Evolutionary conservation across 2,797 vertebrate species (phyloP), one percentile per base, ranked within the genome.

Genomic region (Amphiprion clarkii): DNA sequence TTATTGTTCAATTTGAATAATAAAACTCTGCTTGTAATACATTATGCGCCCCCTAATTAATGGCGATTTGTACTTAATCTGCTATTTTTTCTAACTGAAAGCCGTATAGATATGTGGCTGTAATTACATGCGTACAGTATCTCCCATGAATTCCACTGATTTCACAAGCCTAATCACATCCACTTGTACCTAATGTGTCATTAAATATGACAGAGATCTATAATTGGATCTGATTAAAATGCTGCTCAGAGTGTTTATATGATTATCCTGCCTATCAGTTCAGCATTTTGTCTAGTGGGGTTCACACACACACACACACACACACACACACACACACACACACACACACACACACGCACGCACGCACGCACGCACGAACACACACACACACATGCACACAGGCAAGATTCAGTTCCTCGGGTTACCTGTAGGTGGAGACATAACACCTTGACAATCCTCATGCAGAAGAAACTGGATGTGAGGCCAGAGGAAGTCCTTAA

Each of bases 341-440:
- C 12, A 33, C 33, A 33, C 33, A 33, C 53, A 6, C 31, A 52
- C 46, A 42, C 67, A 59, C n/a, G n/a, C 12, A 33, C 31, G 7
- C 31, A 6, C 64, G 19, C 40, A 57, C 54, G 53, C 61, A 69
- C 25, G 56, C 2, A 1, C 73, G 12, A 0, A 23, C 23, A 23
- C 12, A 33, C 33, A 33, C 33, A 33, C 53, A 6, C 31, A 52
- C 46, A 42, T 64, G 56, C 17, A 36, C 4, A 1, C 61, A 6
- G 9, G 14, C 53, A 29, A 2, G 13, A 7, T 23, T 60, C 74
- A 89, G 76, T 95, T 87, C 91, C 82, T 62, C 3, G 1, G 71
- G 74, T 75, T 74, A 82, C 89, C 94, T 95, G 83, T 91, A 94
- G 94, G 91, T 91, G 94, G 94, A 92, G 93, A 92, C 92, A 94